A percentile compares a stretch with the other conserved stretches of the same genome.
These are phyloP conservation scores for Psittacula cyanocephala DNA, from an alignment of 2,113 vertebrate species.

Conservation along the genomic window DNA sequence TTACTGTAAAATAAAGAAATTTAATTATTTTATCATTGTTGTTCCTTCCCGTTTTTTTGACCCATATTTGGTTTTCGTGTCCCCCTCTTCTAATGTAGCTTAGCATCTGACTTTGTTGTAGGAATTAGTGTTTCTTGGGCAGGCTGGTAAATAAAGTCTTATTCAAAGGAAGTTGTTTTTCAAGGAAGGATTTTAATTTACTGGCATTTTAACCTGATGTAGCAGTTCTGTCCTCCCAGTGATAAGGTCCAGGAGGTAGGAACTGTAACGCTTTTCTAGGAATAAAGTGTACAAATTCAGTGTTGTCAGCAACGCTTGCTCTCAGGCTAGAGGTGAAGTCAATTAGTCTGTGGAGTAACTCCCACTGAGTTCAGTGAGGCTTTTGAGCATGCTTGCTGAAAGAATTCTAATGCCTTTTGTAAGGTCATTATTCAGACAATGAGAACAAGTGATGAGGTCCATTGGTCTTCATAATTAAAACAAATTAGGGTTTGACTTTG, in stretches of 20 bases:
- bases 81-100: constrained; percentile 65
- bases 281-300: not conserved
- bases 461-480: not conserved
- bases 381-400: not conserved
- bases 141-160: constrained; percentile 68
- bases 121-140: constrained; percentile 77
- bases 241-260: constrained; percentile 77
- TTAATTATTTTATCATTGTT: not conserved
- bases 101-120: constrained; percentile 64
- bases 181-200: constrained; percentile 37
- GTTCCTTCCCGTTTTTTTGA: not conserved
- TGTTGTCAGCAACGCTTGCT: not conserved
- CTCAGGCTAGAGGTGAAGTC: not conserved
- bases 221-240: constrained; percentile 57
- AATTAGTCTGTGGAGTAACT: not conserved
- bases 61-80: not conserved
- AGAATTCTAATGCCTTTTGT: not conserved
- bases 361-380: not conserved
- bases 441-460: not conserved
- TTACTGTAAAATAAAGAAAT: not conserved
- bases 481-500: not conserved
- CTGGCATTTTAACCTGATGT: constrained; percentile 60
- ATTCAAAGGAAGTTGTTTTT: constrained; percentile 80
- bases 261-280: not conserved
- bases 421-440: not conserved